These are phyloP conservation scores for Pheosia tremula DNA, from an alignment of 2,888 invertebrate genomes.

Conservation along the genomic window DNA sequence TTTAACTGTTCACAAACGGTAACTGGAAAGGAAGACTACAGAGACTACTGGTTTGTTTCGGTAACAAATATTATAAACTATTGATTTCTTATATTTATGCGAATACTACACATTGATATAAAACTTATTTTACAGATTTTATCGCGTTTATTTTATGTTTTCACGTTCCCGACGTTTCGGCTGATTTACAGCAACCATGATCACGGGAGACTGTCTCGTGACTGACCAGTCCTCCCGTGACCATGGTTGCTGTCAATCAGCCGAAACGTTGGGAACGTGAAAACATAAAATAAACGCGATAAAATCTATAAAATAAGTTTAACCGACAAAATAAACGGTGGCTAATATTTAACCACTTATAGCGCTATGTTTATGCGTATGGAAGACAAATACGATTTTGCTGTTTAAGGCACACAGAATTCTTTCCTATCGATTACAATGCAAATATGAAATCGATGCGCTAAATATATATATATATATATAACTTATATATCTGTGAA, in stretches of 20 bases:
- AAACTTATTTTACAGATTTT: no score
- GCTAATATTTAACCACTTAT: conserved; percentile 1
- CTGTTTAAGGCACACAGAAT: conserved; percentile 78
- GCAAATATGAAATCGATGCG: conserved; percentile 21
- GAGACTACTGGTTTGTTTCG: conserved; percentile 50
- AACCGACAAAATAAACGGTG: neutral
- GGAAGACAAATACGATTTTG: conserved; percentile 81
- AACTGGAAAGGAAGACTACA: conserved; percentile 70
- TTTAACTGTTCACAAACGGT: conserved; percentile 52
- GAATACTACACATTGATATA: no score
- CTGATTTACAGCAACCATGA: no score
- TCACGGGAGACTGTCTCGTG: no score
- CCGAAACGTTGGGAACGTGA: no score
- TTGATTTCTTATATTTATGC: neutral
- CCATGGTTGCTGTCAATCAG: no score
- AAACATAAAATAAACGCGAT: no score
- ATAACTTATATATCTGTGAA: conserved; percentile 27
- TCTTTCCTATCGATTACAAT: conserved; percentile 36
- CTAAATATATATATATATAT: conserved; percentile 22
- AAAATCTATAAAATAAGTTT: no score
- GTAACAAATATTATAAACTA: conserved; percentile 49
- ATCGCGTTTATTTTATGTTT: no score
- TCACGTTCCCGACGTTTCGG: no score
- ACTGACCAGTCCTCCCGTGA: no score
- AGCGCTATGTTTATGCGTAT: conserved; percentile 23